Conservation (phyloP, 2,888 invertebrate genomes). For the Andrena bicolor region DNA sequence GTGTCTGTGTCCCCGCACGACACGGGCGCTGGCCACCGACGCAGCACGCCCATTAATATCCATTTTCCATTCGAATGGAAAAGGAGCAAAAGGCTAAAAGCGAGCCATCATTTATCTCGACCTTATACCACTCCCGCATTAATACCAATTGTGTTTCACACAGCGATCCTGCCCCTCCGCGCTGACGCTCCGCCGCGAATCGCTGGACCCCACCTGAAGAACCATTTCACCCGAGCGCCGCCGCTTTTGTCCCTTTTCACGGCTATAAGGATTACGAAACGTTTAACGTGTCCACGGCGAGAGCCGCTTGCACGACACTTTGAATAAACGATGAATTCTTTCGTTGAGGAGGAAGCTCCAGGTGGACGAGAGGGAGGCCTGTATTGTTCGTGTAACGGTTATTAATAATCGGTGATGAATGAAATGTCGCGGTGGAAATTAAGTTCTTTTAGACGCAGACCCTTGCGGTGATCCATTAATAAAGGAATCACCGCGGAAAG, state of each 20-base stretch:
- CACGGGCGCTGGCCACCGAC: conserved; percentile 66
- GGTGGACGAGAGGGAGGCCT: not conserved
- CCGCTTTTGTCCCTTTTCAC: conserved; percentile 5
- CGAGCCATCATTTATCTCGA: conserved; percentile 80
- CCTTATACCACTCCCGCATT: conserved; percentile 76
- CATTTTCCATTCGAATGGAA: conserved; percentile 79
- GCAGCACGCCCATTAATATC: conserved; percentile 81
- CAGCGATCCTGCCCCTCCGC: conserved; percentile 55
- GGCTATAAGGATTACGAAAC: conserved; percentile 15
- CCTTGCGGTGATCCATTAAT: no score
- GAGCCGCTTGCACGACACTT: conserved; percentile 1
- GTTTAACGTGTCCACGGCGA: conserved; percentile 16
- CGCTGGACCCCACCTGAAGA: conserved; percentile 38
- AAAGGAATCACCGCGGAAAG: no score
- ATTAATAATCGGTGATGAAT: conserved; percentile 6
- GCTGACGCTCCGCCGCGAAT: conserved; percentile 43
- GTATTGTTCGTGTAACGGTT: conserved; percentile 3
- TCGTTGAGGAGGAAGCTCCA: not conserved
- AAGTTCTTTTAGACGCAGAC: no score
- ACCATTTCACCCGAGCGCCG: conserved; percentile 37
- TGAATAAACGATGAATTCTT: not conserved
- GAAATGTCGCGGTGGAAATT: not conserved
- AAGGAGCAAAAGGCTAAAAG: conserved; percentile 75
- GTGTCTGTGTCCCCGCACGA: conserved; percentile 10
- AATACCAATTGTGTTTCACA: conserved; percentile 81